Evolutionary conservation across 2,888 invertebrate genomes (phyloP), one percentile per base, ranked within the genome.

Genomic region (Lasius platythorax): DNA sequence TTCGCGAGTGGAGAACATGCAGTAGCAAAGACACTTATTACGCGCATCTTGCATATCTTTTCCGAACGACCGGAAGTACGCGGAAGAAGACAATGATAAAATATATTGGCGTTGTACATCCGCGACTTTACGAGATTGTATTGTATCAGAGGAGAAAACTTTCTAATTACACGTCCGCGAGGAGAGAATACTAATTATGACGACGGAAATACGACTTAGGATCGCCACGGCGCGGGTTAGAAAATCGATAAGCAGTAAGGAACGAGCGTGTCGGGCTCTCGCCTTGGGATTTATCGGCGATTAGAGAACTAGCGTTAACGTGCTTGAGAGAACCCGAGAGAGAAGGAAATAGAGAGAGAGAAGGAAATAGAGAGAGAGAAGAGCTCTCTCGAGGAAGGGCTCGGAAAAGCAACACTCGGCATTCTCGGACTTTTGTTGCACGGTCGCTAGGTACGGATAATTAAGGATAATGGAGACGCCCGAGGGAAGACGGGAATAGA

Each of bases 401-500:
- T 61, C 84, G 87, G 87, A 83, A 89, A 88, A 90, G 85, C 75
- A 81, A 67, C 61, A 33, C 37, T 50, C 66, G 64, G 46, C 61
- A 72, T 79, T 87, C 89, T 66, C 83, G 67, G 84, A 85, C 82
- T 85, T 87, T 89, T 81, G 85, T 84, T 90, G 91, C 86, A 81
- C 87, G 86, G 84, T 87, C 90, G 83, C 89, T 86, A 83, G 87
- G 79, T 86, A 87, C 84, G 85, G 85, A 87, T 91, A 91, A 91
- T 91, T 91, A 91, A 88, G 89, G 92, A 89, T 90, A 92, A 90
- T 91, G 88, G 89, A 88, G 90, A 87, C 73, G 90, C 91, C 85
- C 75, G 87, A 83, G 90, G 90, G 85, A 87, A 88, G 89, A 87
- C 88, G 85, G 85, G 86, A 87, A 90, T 90, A 84, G 85, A 89